Evolutionary conservation across 2,888 invertebrate species (phyloP).

Genomic region (Entomobrya proxima): DNA sequence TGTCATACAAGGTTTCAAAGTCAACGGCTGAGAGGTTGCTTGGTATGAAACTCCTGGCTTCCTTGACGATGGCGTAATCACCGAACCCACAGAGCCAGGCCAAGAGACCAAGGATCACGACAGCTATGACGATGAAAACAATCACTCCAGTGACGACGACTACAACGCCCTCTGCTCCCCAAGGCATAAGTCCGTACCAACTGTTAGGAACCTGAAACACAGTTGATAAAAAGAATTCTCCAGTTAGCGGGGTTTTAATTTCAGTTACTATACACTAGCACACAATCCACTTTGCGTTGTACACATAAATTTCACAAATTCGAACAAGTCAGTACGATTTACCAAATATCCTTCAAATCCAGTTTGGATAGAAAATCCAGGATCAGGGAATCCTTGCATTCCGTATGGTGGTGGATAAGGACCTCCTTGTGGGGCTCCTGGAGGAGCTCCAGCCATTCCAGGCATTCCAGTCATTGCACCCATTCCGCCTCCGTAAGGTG

Average conservation of each 20-base stretch:
- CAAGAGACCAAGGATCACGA: conserved; percentile 72
- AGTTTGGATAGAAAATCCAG: conserved; percentile 75
- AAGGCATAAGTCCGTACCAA: conserved; percentile 75
- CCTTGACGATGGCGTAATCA: conserved; percentile 73
- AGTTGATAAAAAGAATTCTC: conserved; percentile 28
- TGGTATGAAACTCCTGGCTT: conserved; percentile 72
- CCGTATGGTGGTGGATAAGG: conserved; percentile 60
- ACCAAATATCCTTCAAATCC: conserved; percentile 76
- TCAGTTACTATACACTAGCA: background rate
- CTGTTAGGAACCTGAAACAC: conserved; percentile 75
- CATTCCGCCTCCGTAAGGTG: conserved; percentile 26
- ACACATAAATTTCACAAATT: background rate
- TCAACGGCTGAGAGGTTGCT: conserved; percentile 50
- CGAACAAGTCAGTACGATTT: conserved; percentile 16
- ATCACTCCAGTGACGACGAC: conserved; percentile 75
- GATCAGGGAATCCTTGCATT: conserved; percentile 72
- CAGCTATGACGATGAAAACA: conserved; percentile 74
- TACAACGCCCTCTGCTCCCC: conserved; percentile 75
- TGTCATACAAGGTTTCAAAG: conserved; percentile 69
- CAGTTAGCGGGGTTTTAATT: background rate
- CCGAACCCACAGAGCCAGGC: conserved; percentile 75
- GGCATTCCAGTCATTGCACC: conserved; percentile 35
- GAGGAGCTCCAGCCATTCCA: conserved; percentile 6
- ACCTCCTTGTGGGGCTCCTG: background rate
- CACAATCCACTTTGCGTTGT: background rate